These are phyloP conservation scores for Pediacus dermestoides DNA, from an alignment of 2,888 invertebrate species.

Conservation along the genomic window DNA sequence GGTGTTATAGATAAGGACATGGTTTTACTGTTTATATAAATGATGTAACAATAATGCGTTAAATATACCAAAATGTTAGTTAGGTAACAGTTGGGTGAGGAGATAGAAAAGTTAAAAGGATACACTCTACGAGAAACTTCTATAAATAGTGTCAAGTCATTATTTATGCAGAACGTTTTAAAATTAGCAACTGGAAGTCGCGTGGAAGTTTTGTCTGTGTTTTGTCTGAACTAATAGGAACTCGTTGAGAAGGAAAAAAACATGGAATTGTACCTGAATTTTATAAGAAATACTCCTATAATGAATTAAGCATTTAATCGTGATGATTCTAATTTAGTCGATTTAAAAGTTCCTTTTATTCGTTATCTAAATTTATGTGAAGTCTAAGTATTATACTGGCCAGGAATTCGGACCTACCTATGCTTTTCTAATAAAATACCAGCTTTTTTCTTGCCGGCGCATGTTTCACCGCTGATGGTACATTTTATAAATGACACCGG, in stretches of 20 bases:
- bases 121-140: slow-evolving; percentile 25
- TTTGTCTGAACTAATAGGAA: too few relatives aligned
- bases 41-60: slow-evolving; percentile 16
- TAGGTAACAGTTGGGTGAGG: slow-evolving; percentile 34
- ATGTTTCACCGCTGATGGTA: too few relatives aligned
- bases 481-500: too few relatives aligned
- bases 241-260: too few relatives aligned
- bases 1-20: too few relatives aligned
- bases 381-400: slow-evolving; percentile 5
- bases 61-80: slow-evolving; percentile 24
- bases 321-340: too few relatives aligned
- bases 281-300: too few relatives aligned
- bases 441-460: too few relatives aligned
- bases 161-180: slow-evolving; percentile 39
- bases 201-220: slow-evolving; percentile 36
- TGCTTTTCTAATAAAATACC: slow-evolving; percentile 5
- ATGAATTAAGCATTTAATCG: too few relatives aligned
- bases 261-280: too few relatives aligned
- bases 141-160: slow-evolving; percentile 38
- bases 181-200: slow-evolving; percentile 39
- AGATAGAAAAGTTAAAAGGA: slow-evolving; percentile 25
- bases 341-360: too few relatives aligned
- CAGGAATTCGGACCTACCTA: slow-evolving; percentile 6
- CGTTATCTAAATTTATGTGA: slow-evolving; percentile 9
- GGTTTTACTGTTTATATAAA: too few relatives aligned